These are phyloP conservation scores for Scolanthus callimorphus DNA, from an alignment of 92 coral and sea anemone species.

Conservation along the genomic window DNA sequence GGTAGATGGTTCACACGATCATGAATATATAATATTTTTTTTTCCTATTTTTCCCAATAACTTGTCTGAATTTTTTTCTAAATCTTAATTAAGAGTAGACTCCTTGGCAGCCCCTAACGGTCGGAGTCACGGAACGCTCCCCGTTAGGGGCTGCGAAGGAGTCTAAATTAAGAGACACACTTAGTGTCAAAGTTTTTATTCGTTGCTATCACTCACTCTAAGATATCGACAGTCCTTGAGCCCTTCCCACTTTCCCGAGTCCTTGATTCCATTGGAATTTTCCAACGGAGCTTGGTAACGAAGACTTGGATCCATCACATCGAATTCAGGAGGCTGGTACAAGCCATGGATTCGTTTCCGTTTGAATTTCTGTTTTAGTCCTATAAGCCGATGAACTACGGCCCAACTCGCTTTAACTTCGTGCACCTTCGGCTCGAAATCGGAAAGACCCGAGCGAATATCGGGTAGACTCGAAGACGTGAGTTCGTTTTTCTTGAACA, in stretches of 20 bases:
- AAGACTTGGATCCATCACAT: conserved; percentile 7
- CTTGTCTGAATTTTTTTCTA: too few species aligned
- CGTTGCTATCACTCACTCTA: not conserved
- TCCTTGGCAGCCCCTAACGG: too few species aligned
- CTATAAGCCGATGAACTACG: conserved; percentile 32
- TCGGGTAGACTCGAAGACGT: conserved; percentile 33
- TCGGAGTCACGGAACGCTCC: too few species aligned
- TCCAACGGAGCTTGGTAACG: not conserved
- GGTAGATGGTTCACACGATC: too few species aligned
- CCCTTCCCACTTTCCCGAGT: conserved; percentile 21
- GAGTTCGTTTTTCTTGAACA: not conserved
- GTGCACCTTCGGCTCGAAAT: conserved; percentile 6
- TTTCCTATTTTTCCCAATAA: too few species aligned
- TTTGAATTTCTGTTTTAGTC: conserved; percentile 7
- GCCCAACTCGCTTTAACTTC: conserved; percentile 21
- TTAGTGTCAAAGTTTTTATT: not conserved
- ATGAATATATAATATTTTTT: too few species aligned
- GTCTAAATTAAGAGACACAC: too few species aligned
- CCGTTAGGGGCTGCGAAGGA: too few species aligned
- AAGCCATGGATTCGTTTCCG: conserved; percentile 10
- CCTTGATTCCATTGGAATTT: not conserved
- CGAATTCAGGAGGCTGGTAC: conserved; percentile 32
- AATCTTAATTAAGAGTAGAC: too few species aligned
- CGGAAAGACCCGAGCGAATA: conserved; percentile 18
- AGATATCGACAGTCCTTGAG: conserved; percentile 29